These are phyloP conservation scores for Argyresthia albistria DNA, from an alignment of 2,888 invertebrate species.

Conservation along the genomic window DNA sequence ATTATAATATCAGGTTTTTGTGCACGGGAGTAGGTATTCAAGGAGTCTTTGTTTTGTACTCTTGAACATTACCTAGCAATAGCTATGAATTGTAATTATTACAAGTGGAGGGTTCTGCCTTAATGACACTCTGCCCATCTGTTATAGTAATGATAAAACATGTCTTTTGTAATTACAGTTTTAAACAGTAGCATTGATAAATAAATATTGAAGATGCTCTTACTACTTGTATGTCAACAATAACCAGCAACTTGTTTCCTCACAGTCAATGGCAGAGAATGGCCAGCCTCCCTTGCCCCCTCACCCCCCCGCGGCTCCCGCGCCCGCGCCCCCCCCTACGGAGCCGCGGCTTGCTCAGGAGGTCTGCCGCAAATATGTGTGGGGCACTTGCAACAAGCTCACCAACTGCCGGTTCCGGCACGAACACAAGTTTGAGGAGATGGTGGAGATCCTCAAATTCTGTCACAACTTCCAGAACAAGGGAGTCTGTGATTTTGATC, in stretches of 20 bases:
- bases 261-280: background rate
- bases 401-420: slow-evolving; percentile 41
- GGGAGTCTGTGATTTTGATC: slow-evolving; percentile 35
- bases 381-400: slow-evolving; percentile 48
- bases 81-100: too few species aligned
- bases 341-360: background rate
- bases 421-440: slow-evolving; percentile 37
- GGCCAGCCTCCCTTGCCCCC: background rate
- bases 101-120: too few species aligned
- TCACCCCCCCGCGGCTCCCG: background rate
- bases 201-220: too few species aligned
- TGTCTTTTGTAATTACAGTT: too few species aligned
- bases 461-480: slow-evolving; percentile 56
- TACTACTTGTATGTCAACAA: too few species aligned
- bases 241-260: background rate
- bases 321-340: background rate
- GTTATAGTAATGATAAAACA: too few species aligned
- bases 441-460: slow-evolving; percentile 45
- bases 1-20: too few species aligned
- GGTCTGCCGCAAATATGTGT: slow-evolving; percentile 43
- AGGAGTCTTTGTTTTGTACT: too few species aligned
- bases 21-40: too few species aligned
- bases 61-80: too few species aligned
- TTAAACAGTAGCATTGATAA: too few species aligned
- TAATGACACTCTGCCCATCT: too few species aligned